A percentile compares a stretch with the other conserved stretches of the same genome.
Conservation (phyloP, 2,797 vertebrate species). For the Loris lydekkerianus region DNA sequence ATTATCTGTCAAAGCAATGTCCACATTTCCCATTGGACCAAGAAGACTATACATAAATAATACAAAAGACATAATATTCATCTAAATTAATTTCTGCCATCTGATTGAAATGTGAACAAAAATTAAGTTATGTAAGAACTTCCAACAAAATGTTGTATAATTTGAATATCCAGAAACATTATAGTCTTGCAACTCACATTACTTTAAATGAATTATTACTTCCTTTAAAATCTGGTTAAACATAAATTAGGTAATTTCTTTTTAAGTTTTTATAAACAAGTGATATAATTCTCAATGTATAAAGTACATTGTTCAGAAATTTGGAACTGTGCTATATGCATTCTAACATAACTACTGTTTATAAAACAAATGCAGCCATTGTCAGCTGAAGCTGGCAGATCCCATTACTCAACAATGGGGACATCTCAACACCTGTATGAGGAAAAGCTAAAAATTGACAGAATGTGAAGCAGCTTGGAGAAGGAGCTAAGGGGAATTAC, state of each 20-base stretch:
- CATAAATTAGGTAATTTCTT: neutral
- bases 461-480: neutral
- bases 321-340: neutral
- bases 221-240: slow-evolving; percentile 41
- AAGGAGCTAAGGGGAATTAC: neutral
- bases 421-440: neutral
- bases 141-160: neutral
- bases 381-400: neutral
- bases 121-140: neutral
- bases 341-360: neutral
- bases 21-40: neutral
- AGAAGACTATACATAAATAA: neutral
- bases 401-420: neutral
- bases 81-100: neutral
- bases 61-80: neutral
- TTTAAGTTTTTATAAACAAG: slow-evolving; percentile 45
- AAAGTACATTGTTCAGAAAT: slow-evolving; percentile 1
- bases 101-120: slow-evolving; percentile 30
- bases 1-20: neutral
- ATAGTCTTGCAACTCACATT: neutral
- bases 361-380: neutral
- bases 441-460: neutral
- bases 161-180: neutral
- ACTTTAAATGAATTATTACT: neutral
- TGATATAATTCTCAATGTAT: neutral